Conservation (phyloP, 2,113 vertebrate species). For the Pseudopodoces humilis region DNA sequence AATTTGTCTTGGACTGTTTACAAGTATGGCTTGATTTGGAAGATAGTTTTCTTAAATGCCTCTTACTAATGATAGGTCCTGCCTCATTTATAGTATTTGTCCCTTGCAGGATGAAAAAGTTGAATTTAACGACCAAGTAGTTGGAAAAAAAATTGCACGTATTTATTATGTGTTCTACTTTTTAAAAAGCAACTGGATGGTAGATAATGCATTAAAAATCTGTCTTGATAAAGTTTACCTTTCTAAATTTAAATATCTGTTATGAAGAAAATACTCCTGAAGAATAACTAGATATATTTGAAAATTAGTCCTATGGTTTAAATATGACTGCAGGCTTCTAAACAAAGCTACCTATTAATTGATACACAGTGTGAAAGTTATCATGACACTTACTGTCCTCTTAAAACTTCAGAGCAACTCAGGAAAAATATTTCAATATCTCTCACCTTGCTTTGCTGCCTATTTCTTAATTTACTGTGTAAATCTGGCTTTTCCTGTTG, state of each 20-base stretch:
- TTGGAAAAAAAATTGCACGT: not conserved
- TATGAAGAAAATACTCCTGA: not conserved
- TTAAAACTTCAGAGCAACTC: not conserved
- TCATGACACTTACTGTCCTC: not conserved
- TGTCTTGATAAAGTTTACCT: not conserved
- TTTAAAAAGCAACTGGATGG: not conserved
- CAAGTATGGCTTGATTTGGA: not conserved
- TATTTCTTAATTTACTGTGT: not conserved
- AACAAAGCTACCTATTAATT: not conserved
- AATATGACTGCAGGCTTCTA: not conserved
- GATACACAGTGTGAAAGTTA: not conserved
- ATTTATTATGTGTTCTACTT: not conserved
- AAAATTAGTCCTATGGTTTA: not conserved
- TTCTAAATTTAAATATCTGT: not conserved
- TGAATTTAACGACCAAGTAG: not conserved
- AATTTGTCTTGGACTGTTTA: not conserved
- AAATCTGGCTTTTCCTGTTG: not conserved
- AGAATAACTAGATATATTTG: not conserved
- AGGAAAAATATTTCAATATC: not conserved
- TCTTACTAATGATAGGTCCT: not conserved
- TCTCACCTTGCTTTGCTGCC: not conserved
- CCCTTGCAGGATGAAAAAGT: not conserved
- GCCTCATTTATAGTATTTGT: not conserved
- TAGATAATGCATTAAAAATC: not conserved
- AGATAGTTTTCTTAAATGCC: not conserved